phyloP scores from a whole-genome alignment of 2,888 invertebrate species.

The Conistra vaccinii region DNA sequence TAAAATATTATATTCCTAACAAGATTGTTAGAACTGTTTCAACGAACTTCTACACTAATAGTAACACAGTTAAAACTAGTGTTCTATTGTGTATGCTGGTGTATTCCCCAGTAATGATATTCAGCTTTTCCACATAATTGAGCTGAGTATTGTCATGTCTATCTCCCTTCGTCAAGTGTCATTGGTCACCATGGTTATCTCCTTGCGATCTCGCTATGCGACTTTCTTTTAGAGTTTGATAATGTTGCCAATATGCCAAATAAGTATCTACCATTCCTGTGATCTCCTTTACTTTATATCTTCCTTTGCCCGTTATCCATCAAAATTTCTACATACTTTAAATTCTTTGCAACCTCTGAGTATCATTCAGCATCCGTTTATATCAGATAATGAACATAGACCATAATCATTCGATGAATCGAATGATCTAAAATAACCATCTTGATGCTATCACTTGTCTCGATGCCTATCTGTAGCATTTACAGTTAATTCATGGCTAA shows the following conservation, averaged over 20 bases:
- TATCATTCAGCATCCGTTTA: neutral
- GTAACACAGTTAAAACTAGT: neutral
- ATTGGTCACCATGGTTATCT: neutral
- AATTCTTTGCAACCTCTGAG: neutral
- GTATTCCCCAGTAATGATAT: neutral
- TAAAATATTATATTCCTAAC: neutral
- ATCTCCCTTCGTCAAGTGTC: neutral
- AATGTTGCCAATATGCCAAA: neutral
- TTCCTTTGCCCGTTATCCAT: neutral
- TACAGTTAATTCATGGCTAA: constrained; percentile 39
- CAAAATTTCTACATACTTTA: neutral
- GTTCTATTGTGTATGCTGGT: neutral
- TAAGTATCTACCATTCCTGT: neutral
- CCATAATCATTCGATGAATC: constrained; percentile 1
- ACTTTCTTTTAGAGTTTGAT: neutral
- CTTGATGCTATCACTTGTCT: constrained; percentile 34
- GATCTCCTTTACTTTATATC: neutral
- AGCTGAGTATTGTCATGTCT: neutral
- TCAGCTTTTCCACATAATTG: neutral
- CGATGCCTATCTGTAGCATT: constrained; percentile 41
- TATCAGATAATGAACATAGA: neutral
- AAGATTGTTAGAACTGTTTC: neutral
- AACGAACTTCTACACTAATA: neutral
- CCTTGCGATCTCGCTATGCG: neutral
- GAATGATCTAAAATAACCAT: constrained; percentile 41